Base-by-base conservation (phyloP, 2,113 vertebrate species). In the Etia nguti region DNA sequence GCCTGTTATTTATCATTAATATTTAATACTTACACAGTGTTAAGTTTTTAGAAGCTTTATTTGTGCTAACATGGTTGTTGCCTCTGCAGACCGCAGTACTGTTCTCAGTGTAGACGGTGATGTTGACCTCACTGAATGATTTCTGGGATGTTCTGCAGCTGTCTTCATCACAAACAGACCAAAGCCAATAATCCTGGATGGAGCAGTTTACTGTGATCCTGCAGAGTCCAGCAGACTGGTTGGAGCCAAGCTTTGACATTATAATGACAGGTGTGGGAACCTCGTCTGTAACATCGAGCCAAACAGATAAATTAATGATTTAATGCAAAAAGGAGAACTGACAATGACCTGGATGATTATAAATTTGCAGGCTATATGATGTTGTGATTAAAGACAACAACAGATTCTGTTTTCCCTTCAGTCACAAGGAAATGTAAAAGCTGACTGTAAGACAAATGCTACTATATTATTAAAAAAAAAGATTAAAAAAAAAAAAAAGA, bases 141-240 rank as follows among this genome's bases (percentile, higher is more conserved):
- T 2, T 24, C 6, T 83, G 38, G 1, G 26, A n/a, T 5, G 0
- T 2, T 20, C 1, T 18, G 57, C 95, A 96, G 3, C 50, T 5
- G 2, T 38, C 12, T 6, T 18, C 6, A 13, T 81, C n/a, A 16
- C 95, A 96, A 50, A 57, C 3, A 2, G 83, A 87, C 7, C 0
- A 62, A 48, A 55, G 18, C 91, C 88, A 92, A 5, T 75, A 41
- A 0, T 24, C 43, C 41, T 56, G 22, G 2, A 89, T 36, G n/a
- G 95, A 94, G 82, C 96, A 96, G 87, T 93, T 96, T 6, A 95
- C 91, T 11, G 29, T 12, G 55, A 92, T 8, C 20, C 0, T 85
- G 83, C 96, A 96, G 26, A 1, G 2, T 26, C 16, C 83, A 6
- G 16, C 65, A 4, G 92, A 91, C 2, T 24, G 20, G 84, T 93